A percentile compares a stretch with the other conserved stretches of the same genome.
Conservation (phyloP, 2,797 vertebrate genomes). For the Schizopygopsis pylzovi region DNA sequence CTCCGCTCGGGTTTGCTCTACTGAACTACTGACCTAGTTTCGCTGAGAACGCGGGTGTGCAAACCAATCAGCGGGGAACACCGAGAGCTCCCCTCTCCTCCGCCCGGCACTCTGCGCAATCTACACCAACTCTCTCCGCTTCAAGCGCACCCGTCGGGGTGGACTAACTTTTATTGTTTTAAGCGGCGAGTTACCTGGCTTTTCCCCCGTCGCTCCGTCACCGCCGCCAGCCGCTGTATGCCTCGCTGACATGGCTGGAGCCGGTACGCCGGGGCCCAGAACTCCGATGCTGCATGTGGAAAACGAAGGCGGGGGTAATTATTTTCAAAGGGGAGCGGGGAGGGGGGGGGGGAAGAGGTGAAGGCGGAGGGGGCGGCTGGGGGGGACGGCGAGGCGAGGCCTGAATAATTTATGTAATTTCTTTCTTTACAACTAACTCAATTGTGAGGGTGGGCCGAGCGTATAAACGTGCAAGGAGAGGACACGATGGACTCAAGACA, state of each 20-base stretch:
- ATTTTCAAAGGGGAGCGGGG: constrained; percentile 42
- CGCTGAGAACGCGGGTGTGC: constrained; percentile 65
- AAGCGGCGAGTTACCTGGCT: constrained; percentile 71
- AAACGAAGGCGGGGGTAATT: constrained; percentile 65
- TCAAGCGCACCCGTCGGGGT: not conserved
- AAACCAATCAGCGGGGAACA: constrained; percentile 55
- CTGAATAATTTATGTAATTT: constrained; percentile 42
- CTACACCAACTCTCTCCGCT: not conserved
- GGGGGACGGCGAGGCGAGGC: not conserved
- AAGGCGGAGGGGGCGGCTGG: constrained; percentile 3
- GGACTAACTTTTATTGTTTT: not conserved
- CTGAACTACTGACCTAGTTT: constrained; percentile 88
- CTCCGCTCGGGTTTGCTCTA: constrained; percentile 64
- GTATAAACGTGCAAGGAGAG: constrained; percentile 41
- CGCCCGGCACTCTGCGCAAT: constrained; percentile 32
- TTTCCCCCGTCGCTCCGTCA: constrained; percentile 76
- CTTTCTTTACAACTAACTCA: constrained; percentile 41
- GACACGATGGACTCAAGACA: constrained; percentile 46
- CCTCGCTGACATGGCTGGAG: constrained; percentile 82
- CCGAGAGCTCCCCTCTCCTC: constrained; percentile 53
- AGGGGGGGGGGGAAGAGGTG: not conserved
- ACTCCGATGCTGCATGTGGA: constrained; percentile 76
- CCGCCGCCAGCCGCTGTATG: constrained; percentile 74
- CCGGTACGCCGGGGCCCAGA: constrained; percentile 76
- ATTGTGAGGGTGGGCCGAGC: not conserved